phyloP scores from a whole-genome alignment of 2,797 vertebrate species.

The Falco rusticolus region DNA sequence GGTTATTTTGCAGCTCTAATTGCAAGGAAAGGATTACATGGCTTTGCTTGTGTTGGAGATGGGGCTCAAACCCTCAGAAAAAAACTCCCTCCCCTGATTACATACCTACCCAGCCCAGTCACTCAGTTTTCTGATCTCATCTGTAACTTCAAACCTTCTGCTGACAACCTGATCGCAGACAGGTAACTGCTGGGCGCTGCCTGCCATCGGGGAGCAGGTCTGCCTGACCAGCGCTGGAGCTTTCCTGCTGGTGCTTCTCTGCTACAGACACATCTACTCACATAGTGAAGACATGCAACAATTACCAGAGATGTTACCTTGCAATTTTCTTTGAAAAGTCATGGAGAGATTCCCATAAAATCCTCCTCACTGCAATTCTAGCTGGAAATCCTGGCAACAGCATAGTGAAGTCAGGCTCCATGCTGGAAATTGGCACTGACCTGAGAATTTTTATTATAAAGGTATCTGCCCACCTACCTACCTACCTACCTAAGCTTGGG shows the following conservation, averaged over 20 bases:
- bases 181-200: neutral
- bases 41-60: constrained; percentile 11
- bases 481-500: neutral
- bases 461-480: neutral
- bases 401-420: neutral
- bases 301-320: neutral
- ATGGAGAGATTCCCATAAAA: neutral
- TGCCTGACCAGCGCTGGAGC: neutral
- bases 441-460: neutral
- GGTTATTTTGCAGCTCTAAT: constrained; percentile 38
- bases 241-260: neutral
- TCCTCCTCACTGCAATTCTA: neutral
- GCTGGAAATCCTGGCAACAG: neutral
- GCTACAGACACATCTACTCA: neutral
- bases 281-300: neutral
- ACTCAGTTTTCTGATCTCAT: neutral
- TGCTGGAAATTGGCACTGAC: neutral
- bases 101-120: neutral
- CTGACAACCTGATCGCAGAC: neutral
- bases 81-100: neutral
- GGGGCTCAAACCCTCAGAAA: neutral
- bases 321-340: neutral
- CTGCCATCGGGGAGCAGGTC: neutral
- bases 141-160: neutral
- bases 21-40: constrained; percentile 30